Evolutionary conservation across 2,888 invertebrate species (phyloP).

Genomic region (Metellina segmentata): DNA sequence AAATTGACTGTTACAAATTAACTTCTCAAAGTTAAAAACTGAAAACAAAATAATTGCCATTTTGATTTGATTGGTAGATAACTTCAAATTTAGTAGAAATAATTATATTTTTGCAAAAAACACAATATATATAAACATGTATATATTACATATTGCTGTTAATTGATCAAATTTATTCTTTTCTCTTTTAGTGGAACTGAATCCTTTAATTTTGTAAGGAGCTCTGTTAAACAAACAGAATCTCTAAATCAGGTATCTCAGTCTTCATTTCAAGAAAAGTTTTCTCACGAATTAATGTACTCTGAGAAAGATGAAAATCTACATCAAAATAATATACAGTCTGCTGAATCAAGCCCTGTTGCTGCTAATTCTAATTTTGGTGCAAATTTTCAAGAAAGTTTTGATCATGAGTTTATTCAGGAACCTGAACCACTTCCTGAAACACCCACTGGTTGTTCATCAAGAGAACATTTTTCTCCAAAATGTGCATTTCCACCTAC

Average conservation of each 20-base stretch:
- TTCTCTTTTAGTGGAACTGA: constrained; percentile 50
- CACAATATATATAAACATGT: neutral
- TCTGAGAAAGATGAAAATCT: constrained; percentile 47
- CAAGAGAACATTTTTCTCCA: constrained; percentile 72
- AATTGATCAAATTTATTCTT: neutral
- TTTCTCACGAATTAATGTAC: constrained; percentile 60
- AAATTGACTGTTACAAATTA: too few relatives aligned
- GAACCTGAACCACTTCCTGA: constrained; percentile 52
- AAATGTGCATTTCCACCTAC: constrained; percentile 64
- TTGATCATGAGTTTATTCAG: constrained; percentile 39
- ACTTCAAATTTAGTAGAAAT: neutral
- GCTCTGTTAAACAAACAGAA: constrained; percentile 32
- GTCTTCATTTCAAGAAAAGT: constrained; percentile 47
- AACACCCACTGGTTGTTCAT: constrained; percentile 53
- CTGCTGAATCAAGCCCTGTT: constrained; percentile 60
- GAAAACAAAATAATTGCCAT: neutral
- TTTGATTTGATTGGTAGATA: neutral
- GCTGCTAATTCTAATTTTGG: constrained; percentile 44
- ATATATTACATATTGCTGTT: neutral
- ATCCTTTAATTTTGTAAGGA: constrained; percentile 23
- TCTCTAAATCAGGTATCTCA: constrained; percentile 51
- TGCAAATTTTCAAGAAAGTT: constrained; percentile 64
- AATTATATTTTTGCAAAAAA: too few relatives aligned
- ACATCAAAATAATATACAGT: constrained; percentile 32
- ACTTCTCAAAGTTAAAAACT: too few relatives aligned